A percentile compares a stretch with the other conserved stretches of the same genome.
Evolutionary conservation across 2,113 vertebrate genomes (phyloP).

Genomic region (Syrmaticus mikado): DNA sequence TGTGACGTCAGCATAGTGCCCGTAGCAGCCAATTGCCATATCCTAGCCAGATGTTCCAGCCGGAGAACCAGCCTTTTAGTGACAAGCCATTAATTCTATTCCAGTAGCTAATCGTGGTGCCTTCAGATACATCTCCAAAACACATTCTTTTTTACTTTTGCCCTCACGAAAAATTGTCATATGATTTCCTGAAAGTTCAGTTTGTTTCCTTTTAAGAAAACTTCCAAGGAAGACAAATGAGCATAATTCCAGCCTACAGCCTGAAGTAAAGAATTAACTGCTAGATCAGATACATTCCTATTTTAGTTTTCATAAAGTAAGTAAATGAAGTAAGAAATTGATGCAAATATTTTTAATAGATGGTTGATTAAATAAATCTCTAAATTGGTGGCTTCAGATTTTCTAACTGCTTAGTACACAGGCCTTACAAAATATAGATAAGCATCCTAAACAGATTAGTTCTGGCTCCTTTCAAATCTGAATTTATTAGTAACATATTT

Average conservation of each 20-base stretch:
- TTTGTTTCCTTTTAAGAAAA: constrained; percentile 30
- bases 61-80: constrained; percentile 4
- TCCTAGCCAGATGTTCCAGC: not conserved
- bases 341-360: not conserved
- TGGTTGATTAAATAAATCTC: not conserved
- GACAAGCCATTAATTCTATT: constrained; percentile 48
- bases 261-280: not conserved
- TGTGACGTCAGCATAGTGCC: not conserved
- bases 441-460: not conserved
- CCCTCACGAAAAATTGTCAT: not conserved
- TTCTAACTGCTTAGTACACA: not conserved
- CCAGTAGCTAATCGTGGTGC: not conserved
- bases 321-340: not conserved
- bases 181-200: not conserved
- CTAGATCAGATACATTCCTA: not conserved
- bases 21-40: not conserved
- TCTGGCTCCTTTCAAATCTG: not conserved
- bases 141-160: not conserved
- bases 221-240: not conserved
- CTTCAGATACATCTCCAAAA: not conserved
- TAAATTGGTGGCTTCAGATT: not conserved
- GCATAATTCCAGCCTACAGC: not conserved
- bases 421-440: not conserved
- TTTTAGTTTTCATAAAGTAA: constrained; percentile 3
- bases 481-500: not conserved